Base-by-base conservation (phyloP, 2,888 invertebrate genomes). In the Pammene aurita region DNA sequence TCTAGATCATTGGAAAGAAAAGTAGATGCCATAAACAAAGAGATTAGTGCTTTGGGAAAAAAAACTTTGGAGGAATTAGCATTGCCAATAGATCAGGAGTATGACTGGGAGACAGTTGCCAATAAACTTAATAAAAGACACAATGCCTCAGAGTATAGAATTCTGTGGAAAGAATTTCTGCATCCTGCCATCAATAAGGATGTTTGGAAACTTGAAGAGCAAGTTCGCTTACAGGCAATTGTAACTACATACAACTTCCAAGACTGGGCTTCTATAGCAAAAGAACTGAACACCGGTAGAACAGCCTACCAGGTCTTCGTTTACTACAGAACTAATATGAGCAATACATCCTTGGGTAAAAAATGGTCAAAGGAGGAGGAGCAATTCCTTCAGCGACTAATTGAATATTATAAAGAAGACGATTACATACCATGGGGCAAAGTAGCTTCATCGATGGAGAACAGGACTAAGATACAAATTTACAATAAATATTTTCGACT, bases 281-380 rank as follows among this genome's bases (percentile, higher is more conserved):
- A 76, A 11, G 80, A 90, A 74, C 80, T 96, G 13, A 84, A 87
- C 0, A 94, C 93, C 1, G 88, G 90, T 7, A 92, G 96, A 60
- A 94, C 95, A 0, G 94, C 94, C 0, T 96, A 95, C 78, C 95
- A 95, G 75, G 95, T 95, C 75, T 96, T 95, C 81, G 92, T 95
- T 4, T 94, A 95, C 75, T 95, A 93, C 77, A 93, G 94, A 57
- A 94, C 93, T 1, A 93, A 93, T 48, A 85, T 93, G 76, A 80
- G 78, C 52, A 85, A 80, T 42, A 76, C 77, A 13, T 77, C 77
- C 6, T 79, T 76, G 38, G 83, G 85, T 0, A 84, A 83, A 0
- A 93, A 93, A 72, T 97, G 97, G 95, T 92, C 94, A 0, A 79
- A 85, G 11, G 93, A 94, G 56, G 97, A 98, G 81, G 95, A 97